Conservation (phyloP, 2,797 vertebrate genomes). For the Falco naumanni region DNA sequence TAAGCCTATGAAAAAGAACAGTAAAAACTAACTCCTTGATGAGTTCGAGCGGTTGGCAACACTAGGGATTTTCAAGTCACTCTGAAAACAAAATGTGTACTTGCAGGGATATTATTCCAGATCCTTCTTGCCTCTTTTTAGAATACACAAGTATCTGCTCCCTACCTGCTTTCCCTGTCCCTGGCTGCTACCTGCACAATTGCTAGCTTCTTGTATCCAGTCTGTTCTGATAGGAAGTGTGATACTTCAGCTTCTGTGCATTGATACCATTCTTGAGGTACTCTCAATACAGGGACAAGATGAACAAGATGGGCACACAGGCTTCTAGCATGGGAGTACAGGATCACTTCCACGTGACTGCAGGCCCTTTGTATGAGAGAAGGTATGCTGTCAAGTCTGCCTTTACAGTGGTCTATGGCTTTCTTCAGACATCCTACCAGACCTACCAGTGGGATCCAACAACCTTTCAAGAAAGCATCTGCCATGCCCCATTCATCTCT, state of each 20-base stretch:
- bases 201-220: neutral
- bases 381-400: accelerated
- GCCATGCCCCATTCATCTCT: neutral
- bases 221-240: neutral
- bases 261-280: neutral
- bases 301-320: accelerated
- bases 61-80: neutral
- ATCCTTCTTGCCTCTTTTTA: neutral
- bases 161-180: neutral
- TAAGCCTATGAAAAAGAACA: neutral
- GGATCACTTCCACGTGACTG: neutral
- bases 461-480: neutral
- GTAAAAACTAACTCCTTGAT: neutral
- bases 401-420: neutral
- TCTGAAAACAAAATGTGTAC: neutral
- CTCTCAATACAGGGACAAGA: neutral
- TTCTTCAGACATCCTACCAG: neutral
- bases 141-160: neutral
- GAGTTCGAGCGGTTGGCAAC: neutral
- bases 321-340: neutral
- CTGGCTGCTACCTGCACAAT: neutral
- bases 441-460: neutral
- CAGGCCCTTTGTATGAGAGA: neutral
- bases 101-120: neutral
- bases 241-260: neutral